Base-by-base conservation (phyloP, 2,113 vertebrate genomes). In the Scartelaos histophorus region DNA sequence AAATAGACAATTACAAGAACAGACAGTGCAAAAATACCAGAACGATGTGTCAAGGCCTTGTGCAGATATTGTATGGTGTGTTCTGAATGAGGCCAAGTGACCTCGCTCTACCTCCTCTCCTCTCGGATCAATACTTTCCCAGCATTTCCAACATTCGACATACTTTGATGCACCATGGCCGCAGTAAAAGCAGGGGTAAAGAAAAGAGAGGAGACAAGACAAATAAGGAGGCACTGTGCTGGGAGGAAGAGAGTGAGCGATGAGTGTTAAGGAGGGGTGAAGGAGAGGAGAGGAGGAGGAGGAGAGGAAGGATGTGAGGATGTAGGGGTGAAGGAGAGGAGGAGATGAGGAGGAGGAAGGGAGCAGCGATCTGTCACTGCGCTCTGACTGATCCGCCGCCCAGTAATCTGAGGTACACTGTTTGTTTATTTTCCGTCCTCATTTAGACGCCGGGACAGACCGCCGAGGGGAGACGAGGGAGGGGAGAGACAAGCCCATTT, bases 261-360 rank as follows among this genome's bases (percentile, higher is more conserved):
- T 83, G 88, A 69, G 86, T 86, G 87, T 86, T 88, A 90, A 90
- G 89, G 85, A 88, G 81, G 84, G 89, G 88, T 90, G 86, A 92
- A 92, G 86, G 89, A 90, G 88, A 90, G 67, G 71, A 74, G 70
- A 69, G 25, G 47, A 71, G 73, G 47, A 71, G 73, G 72, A 69
- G 81, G 69, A 87, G 80, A 90, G 87, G 83, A 84, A 88, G 86
- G 86, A 82, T 85, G 84, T 88, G 72, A 84, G 80, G 56, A 58
- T 13, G 80, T 74, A 75, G 78, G 85, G 85, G 87, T 80, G 80
- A 90, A 89, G 82, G 83, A 89, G 75, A 85, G 72, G 79, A 82
- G 75, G 76, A 73, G 70, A 29, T 29, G 29, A 58, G 67, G 73
- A 64, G 38, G 73, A 83, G 64, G 75, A 34, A 77, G 74, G 78